Conservation (phyloP, 2,113 vertebrate genomes). For the Paraplagusia blochii region DNA sequence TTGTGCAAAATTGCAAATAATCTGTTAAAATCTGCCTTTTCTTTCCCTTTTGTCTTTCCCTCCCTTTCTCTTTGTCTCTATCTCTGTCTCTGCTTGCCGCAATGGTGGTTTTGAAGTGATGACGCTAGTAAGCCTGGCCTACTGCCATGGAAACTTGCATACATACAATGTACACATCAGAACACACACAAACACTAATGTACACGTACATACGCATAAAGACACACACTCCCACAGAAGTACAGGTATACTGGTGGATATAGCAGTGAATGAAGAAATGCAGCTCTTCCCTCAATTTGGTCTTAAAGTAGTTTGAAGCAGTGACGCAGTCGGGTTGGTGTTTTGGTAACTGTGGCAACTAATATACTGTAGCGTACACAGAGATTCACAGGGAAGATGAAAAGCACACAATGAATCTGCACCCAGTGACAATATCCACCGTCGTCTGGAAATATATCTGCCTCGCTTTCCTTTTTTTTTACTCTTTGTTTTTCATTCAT, state of each 20-base stretch:
- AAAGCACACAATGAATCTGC: conserved; percentile 32
- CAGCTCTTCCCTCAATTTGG: conserved; percentile 28
- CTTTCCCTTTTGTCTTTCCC: conserved; percentile 8
- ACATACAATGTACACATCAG: conserved; percentile 49
- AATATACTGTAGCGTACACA: conserved; percentile 34
- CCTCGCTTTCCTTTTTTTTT: conserved; percentile 31
- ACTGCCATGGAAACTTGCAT: conserved; percentile 62
- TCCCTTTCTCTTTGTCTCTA: conserved; percentile 5
- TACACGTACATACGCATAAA: conserved; percentile 6
- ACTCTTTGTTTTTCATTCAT: conserved; percentile 29
- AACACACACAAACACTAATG: conserved; percentile 12
- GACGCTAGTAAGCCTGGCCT: conserved; percentile 48
- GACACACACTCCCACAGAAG: conserved; percentile 5
- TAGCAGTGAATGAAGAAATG: conserved; percentile 38
- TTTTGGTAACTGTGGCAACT: conserved; percentile 72
- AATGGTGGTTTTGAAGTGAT: conserved; percentile 72
- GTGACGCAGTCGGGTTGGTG: conserved; percentile 69
- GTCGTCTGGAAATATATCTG: conserved; percentile 12
- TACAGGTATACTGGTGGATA: conserved; percentile 42
- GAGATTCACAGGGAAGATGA: conserved; percentile 6
- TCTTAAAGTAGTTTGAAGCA: conserved; percentile 61
- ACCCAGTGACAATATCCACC: conserved; percentile 39
- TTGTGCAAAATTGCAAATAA: conserved; percentile 49
- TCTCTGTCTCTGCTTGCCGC: conserved; percentile 53
- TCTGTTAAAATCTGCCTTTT: conserved; percentile 5